A percentile compares a stretch with the other conserved stretches of the same genome.
phyloP scores from a whole-genome alignment of 2,888 invertebrate species.

The Drosophila helvetica region DNA sequence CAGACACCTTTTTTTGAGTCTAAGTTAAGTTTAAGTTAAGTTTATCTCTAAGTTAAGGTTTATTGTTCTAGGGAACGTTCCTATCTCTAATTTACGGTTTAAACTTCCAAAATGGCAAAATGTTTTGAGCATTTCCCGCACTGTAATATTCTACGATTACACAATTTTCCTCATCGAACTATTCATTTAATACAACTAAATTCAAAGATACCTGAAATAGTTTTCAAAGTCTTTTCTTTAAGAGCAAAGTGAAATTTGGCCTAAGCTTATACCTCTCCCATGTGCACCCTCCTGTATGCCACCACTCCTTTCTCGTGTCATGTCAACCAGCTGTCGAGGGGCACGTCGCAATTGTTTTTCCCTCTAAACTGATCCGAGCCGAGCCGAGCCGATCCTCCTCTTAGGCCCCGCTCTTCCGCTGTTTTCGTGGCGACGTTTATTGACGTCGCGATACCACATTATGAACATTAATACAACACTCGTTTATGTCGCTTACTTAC shows the following conservation, averaged over 20 bases:
- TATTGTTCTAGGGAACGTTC: too few relatives aligned
- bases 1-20: constrained; percentile 28
- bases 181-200: background rate
- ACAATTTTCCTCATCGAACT: background rate
- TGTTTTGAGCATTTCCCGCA: too few relatives aligned
- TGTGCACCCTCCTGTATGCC: constrained; percentile 33
- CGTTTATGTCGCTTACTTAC: constrained; percentile 83
- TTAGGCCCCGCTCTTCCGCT: background rate
- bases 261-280: background rate
- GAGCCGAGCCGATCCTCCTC: constrained; percentile 36
- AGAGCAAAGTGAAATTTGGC: constrained; percentile 21
- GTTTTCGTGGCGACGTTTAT: constrained; percentile 80
- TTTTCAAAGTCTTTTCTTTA: background rate
- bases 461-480: constrained; percentile 83
- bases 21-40: constrained; percentile 9
- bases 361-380: constrained; percentile 46
- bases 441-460: constrained; percentile 83
- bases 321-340: constrained; percentile 70
- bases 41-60: constrained; percentile 23
- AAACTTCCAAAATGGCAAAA: too few relatives aligned
- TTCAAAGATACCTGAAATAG: background rate
- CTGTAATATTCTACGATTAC: too few relatives aligned
- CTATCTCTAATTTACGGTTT: too few relatives aligned
- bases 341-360: constrained; percentile 57
- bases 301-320: constrained; percentile 33